Conservation (phyloP, 2,113 vertebrate genomes). For the Periophthalmodon schlosseri region DNA sequence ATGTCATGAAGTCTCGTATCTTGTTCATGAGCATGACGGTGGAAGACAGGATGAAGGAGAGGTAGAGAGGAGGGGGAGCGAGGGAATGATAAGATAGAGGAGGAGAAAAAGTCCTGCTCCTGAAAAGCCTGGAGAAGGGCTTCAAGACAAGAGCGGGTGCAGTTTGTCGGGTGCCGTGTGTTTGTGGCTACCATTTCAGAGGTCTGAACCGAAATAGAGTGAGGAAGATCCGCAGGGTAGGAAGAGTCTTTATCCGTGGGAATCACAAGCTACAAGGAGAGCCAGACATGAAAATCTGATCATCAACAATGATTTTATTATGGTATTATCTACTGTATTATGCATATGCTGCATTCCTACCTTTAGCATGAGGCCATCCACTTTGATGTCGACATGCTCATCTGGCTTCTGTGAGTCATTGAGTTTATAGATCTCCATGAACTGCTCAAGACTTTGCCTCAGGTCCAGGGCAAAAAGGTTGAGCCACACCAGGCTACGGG, state of each 20-base stretch:
- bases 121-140: slow-evolving; percentile 92
- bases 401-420: slow-evolving; percentile 92
- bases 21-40: slow-evolving; percentile 92
- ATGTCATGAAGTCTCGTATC: slow-evolving; percentile 93
- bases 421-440: slow-evolving; percentile 97
- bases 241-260: slow-evolving; percentile 84
- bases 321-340: too few relatives aligned
- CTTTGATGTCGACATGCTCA: slow-evolving; percentile 92
- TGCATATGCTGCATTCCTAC: slow-evolving; percentile 61
- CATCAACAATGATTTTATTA: not conserved
- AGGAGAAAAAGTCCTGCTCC: slow-evolving; percentile 88
- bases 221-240: slow-evolving; percentile 86
- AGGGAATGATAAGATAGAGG: slow-evolving; percentile 80
- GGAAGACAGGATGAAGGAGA: slow-evolving; percentile 91
- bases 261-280: slow-evolving; percentile 83
- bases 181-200: slow-evolving; percentile 98
- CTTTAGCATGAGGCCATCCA: slow-evolving; percentile 98
- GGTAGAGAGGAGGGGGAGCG: slow-evolving; percentile 74
- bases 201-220: slow-evolving; percentile 91
- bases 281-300: not conserved
- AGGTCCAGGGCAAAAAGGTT: slow-evolving; percentile 96
- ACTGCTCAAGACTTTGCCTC: slow-evolving; percentile 94
- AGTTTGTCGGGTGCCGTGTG: slow-evolving; percentile 88
- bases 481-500: slow-evolving; percentile 95
- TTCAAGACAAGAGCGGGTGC: slow-evolving; percentile 91